These are phyloP conservation scores for Drosophila navojoa DNA, from an alignment of 1,140 invertebrate genomes.

Conservation along the genomic window DNA sequence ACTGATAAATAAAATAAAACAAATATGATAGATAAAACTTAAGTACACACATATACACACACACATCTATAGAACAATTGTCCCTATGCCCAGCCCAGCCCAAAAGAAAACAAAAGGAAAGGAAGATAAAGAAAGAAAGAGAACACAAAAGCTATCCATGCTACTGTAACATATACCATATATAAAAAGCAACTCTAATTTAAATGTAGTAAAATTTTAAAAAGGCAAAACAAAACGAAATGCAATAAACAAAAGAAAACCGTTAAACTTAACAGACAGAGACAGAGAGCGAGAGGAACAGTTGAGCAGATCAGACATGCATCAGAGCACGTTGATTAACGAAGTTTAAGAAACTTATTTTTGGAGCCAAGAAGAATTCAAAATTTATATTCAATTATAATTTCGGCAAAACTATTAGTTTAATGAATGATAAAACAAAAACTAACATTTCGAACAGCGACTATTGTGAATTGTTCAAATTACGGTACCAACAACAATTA, in stretches of 20 bases:
- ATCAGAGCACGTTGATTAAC: not conserved
- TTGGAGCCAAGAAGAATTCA: slow-evolving; percentile 72
- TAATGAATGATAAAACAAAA: slow-evolving; percentile 55
- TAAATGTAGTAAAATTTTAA: slow-evolving; percentile 72
- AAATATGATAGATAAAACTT: slow-evolving; percentile 67
- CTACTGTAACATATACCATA: slow-evolving; percentile 70
- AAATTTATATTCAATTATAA: slow-evolving; percentile 68
- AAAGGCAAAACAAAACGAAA: slow-evolving; percentile 46
- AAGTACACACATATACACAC: slow-evolving; percentile 46
- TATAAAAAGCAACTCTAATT: slow-evolving; percentile 65
- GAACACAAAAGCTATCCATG: slow-evolving; percentile 31
- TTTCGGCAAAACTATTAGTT: slow-evolving; percentile 68
- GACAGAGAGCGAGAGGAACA: slow-evolving; percentile 33
- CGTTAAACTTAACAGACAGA: slow-evolving; percentile 45
- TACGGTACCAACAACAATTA: slow-evolving; percentile 70
- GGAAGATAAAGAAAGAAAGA: not conserved
- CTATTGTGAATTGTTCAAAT: slow-evolving; percentile 82
- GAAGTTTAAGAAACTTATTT: slow-evolving; percentile 31
- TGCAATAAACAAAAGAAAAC: slow-evolving; percentile 42
- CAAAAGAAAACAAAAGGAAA: slow-evolving; percentile 14
- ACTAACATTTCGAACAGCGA: slow-evolving; percentile 63
- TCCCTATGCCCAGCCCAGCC: slow-evolving; percentile 41
- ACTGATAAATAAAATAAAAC: slow-evolving; percentile 28
- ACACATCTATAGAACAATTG: slow-evolving; percentile 76
- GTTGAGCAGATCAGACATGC: slow-evolving; percentile 5